A percentile compares a stretch with the other conserved stretches of the same genome.
phyloP scores from a whole-genome alignment of 2,797 vertebrate genomes.

The Leptoclinus maculatus region DNA sequence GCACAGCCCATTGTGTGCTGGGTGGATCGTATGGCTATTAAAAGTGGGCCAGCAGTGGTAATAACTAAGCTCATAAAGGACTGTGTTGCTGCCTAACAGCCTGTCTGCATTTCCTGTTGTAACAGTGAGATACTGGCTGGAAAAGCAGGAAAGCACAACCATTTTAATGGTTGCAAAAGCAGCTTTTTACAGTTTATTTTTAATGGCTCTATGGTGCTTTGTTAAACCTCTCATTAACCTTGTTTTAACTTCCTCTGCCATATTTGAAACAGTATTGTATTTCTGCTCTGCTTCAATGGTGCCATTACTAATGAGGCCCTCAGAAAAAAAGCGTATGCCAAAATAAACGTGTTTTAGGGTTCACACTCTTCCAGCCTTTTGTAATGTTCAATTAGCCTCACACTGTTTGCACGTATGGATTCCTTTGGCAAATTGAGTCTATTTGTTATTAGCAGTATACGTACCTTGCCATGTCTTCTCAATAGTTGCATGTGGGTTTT shows the following conservation, averaged over 20 bases:
- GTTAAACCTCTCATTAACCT: slow-evolving; percentile 82
- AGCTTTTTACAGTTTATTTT: slow-evolving; percentile 75
- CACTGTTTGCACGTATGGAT: slow-evolving; percentile 57
- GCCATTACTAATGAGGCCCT: slow-evolving; percentile 72
- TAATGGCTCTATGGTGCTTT: slow-evolving; percentile 69
- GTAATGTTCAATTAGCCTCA: slow-evolving; percentile 64
- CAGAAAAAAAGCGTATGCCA: slow-evolving; percentile 54
- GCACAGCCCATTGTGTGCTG: slow-evolving; percentile 85
- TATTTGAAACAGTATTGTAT: slow-evolving; percentile 73
- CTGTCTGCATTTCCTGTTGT: slow-evolving; percentile 84
- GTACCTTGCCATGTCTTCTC: slow-evolving; percentile 51
- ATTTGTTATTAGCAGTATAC: slow-evolving; percentile 56
- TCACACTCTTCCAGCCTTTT: slow-evolving; percentile 56
- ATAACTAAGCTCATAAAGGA: slow-evolving; percentile 85
- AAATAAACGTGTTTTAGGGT: slow-evolving; percentile 67
- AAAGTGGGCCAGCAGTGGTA: slow-evolving; percentile 81
- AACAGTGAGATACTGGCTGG: slow-evolving; percentile 75
- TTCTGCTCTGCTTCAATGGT: slow-evolving; percentile 64
- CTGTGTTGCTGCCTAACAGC: slow-evolving; percentile 77
- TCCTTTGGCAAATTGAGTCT: slow-evolving; percentile 47
- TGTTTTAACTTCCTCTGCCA: slow-evolving; percentile 70
- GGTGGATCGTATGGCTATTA: slow-evolving; percentile 88
- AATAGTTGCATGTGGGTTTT: slow-evolving; percentile 57
- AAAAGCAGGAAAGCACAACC: slow-evolving; percentile 69
- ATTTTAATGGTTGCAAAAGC: slow-evolving; percentile 76